Conservation (phyloP, 1,140 invertebrate species). For the Chionoecetes opilio region DNA sequence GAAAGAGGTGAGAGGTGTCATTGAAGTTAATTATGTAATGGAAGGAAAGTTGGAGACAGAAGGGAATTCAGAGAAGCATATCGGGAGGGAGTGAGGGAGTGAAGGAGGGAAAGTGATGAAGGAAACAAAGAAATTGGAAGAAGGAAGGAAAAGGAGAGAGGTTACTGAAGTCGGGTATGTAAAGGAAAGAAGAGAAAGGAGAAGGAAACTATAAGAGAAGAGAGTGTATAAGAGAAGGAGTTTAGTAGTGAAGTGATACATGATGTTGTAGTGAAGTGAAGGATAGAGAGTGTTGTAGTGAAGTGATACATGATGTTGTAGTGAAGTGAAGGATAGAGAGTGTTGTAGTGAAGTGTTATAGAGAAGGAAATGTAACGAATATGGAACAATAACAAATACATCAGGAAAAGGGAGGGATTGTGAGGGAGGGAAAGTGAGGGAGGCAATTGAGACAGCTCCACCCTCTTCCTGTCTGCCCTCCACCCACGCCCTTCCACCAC, state of each 20-base stretch:
- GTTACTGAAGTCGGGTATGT: neutral
- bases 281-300: too few species aligned
- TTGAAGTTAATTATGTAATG: too few species aligned
- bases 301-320: too few species aligned
- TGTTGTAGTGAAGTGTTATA: too few species aligned
- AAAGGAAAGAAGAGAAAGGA: neutral
- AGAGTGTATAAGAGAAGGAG: neutral
- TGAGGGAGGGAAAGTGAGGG: neutral
- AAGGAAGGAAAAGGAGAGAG: neutral
- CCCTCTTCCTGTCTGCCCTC: neutral
- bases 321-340: too few species aligned
- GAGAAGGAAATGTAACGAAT: too few species aligned
- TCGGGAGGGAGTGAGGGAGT: neutral
- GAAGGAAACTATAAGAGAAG: neutral
- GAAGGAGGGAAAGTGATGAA: neutral
- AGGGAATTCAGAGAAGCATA: too few species aligned
- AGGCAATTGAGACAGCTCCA: constrained; percentile 27
- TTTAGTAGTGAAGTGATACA: too few species aligned
- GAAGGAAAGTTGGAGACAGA: too few species aligned
- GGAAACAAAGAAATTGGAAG: neutral
- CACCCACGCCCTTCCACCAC: neutral
- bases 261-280: too few species aligned
- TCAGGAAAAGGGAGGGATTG: neutral
- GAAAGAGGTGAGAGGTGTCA: too few species aligned
- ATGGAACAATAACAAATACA: too few species aligned